Evolutionary conservation across 2,797 vertebrate species (phyloP), one percentile per base, ranked within the genome.

Genomic region (Enteromius paludinosus): DNA sequence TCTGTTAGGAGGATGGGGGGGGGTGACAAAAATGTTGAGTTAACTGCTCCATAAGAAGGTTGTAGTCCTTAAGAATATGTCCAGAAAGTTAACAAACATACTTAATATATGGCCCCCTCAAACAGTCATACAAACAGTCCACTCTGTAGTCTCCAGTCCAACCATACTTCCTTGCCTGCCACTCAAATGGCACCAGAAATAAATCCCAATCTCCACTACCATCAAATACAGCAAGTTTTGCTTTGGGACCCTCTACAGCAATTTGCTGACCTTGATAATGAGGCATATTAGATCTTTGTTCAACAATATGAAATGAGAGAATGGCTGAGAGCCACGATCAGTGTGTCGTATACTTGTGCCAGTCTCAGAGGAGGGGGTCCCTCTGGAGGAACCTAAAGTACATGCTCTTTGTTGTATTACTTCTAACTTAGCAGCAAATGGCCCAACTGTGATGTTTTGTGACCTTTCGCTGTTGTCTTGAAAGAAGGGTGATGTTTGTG

Each of bases 1-100:
- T n/a, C n/a, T n/a, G n/a, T n/a, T n/a, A n/a, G n/a, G n/a, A n/a
- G n/a, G n/a, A n/a, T n/a, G n/a, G n/a, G n/a, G n/a, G n/a, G n/a
- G n/a, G n/a, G n/a, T n/a, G n/a, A n/a, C n/a, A n/a, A n/a, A n/a
- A 33, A 33, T 8, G 38, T 38, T 38, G 43, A 12, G 41, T 47
- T 1, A 79, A 18, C 76, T 76, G 76, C 30, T 75, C 72, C 33
- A 18, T 38, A 20, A 78, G 15, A 4, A 84, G 66, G 3, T 11
- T 23, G 76, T 73, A 83, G 43, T 81, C 35, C 6, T 85, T 76
- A 15, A 30, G 14, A 12, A 66, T 75, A 7, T 56, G 28, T 14
- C 82, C 79, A 38, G 79, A 74, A 38, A 86, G 68, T 15, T 72
- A 85, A 23, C 78, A 82, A 3, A 82, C 59, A 23, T 43, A 82